Evolutionary conservation across 2,797 vertebrate species (phyloP).

Genomic region (Betta splendens): DNA sequence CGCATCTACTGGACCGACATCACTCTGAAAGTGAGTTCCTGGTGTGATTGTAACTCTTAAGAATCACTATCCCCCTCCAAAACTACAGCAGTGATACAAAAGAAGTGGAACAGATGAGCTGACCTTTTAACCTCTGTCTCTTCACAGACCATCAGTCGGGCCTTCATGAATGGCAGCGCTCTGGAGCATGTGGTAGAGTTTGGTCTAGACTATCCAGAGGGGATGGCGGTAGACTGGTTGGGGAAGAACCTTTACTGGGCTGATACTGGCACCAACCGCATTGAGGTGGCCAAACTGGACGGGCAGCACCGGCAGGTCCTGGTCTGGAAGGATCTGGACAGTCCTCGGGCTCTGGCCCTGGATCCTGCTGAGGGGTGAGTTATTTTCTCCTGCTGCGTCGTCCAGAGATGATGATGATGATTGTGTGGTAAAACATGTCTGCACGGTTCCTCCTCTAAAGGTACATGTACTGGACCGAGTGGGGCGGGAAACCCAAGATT

Average conservation of each 20-base stretch:
- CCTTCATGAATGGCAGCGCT: slow-evolving; percentile 96
- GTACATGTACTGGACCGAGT: slow-evolving; percentile 99
- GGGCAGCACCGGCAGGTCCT: slow-evolving; percentile 95
- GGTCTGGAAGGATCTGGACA: slow-evolving; percentile 98
- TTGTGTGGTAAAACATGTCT: too few species aligned
- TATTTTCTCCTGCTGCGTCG: too few species aligned
- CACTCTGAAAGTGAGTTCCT: slow-evolving; percentile 88
- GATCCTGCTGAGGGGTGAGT: slow-evolving; percentile 95
- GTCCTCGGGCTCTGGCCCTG: slow-evolving; percentile 91
- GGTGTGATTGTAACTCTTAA: too few species aligned
- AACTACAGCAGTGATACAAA: too few species aligned
- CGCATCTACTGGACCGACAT: slow-evolving; percentile 99
- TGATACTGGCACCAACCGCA: slow-evolving; percentile 96
- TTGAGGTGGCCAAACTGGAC: slow-evolving; percentile 95
- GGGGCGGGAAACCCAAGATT: slow-evolving; percentile 97
- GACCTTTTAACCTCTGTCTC: background rate
- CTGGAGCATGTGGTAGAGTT: slow-evolving; percentile 96
- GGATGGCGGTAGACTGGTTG: slow-evolving; percentile 98
- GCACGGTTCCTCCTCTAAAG: slow-evolving; percentile 69
- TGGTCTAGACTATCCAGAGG: slow-evolving; percentile 95
- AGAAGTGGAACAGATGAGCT: too few species aligned
- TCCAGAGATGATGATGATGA: too few species aligned
- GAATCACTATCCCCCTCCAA: too few species aligned
- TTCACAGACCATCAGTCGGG: slow-evolving; percentile 93
- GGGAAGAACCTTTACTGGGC: slow-evolving; percentile 99